Evolutionary conservation across 2,888 invertebrate species (phyloP).

Genomic region (Xestia sexstrigata): DNA sequence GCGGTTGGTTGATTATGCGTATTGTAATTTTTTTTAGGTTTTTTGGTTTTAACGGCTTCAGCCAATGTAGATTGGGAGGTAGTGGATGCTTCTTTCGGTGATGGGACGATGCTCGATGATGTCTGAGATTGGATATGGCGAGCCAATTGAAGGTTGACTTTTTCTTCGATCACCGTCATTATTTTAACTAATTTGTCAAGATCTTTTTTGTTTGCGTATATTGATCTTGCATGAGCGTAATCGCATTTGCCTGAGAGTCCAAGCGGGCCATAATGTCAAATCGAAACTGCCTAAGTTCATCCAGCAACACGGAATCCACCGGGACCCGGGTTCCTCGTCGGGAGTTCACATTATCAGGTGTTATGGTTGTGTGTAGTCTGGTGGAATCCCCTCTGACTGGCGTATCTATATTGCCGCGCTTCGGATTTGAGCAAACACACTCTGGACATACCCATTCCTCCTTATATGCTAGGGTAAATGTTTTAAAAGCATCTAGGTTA

Average conservation of each 20-base stretch:
- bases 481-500: neutral
- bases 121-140: neutral
- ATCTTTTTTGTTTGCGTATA: constrained; percentile 20
- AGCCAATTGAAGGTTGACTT: constrained; percentile 11
- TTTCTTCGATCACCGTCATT: constrained; percentile 25
- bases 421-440: constrained; percentile 22
- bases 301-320: constrained; percentile 15
- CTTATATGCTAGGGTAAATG: constrained; percentile 19
- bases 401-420: constrained; percentile 12
- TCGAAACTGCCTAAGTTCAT: constrained; percentile 24
- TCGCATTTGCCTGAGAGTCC: constrained; percentile 24
- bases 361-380: neutral
- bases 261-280: constrained; percentile 16
- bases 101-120: neutral
- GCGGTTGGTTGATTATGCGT: no score
- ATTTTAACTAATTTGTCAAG: constrained; percentile 17
- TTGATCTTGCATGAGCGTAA: constrained; percentile 8
- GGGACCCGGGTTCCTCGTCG: neutral
- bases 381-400: constrained; percentile 3
- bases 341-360: constrained; percentile 23
- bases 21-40: no score
- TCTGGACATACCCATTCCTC: neutral
- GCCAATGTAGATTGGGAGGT: neutral
- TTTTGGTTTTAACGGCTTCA: neutral
- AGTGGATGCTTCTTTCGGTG: neutral